phyloP scores from a whole-genome alignment of 2,888 invertebrate species.

The Synanthedon formicaeformis region DNA sequence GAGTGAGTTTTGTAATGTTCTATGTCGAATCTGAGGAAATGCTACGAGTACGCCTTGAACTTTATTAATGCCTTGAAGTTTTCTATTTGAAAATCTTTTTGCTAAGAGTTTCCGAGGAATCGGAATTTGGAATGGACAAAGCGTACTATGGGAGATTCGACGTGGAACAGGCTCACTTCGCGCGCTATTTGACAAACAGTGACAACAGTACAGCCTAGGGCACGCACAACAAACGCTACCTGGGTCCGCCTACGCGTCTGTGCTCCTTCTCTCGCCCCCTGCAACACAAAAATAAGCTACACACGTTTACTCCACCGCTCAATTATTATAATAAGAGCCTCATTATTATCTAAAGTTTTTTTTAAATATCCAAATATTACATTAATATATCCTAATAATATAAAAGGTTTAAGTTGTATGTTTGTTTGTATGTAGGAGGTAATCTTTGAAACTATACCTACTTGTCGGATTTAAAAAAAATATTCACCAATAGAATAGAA shows the following conservation, averaged over 20 bases:
- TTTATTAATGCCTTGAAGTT: not conserved
- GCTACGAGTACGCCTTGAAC: slow-evolving; percentile 27
- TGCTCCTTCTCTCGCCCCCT: slow-evolving; percentile 58
- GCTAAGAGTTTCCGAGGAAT: not conserved
- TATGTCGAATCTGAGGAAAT: slow-evolving; percentile 46
- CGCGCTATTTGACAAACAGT: slow-evolving; percentile 66
- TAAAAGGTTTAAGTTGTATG: too few species aligned
- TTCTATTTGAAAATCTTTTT: not conserved
- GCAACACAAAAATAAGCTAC: slow-evolving; percentile 69
- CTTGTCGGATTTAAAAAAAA: too few species aligned
- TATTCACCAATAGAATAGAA: too few species aligned
- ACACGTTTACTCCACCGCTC: slow-evolving; percentile 47
- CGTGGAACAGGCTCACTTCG: slow-evolving; percentile 56
- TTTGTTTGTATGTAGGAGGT: too few species aligned
- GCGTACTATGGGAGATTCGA: slow-evolving; percentile 38
- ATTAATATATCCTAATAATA: too few species aligned
- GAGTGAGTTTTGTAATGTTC: slow-evolving; percentile 49
- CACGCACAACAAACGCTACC: slow-evolving; percentile 72
- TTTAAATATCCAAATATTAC: not conserved
- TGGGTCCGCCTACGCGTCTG: slow-evolving; percentile 61
- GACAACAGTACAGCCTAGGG: slow-evolving; percentile 70
- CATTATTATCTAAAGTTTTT: not conserved
- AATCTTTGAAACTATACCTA: too few species aligned
- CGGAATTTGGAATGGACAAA: slow-evolving; percentile 8
- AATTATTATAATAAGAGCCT: not conserved